Evolutionary conservation across 2,888 invertebrate genomes (phyloP), one percentile per base, ranked within the genome.

Genomic region (Acleris cristana): DNA sequence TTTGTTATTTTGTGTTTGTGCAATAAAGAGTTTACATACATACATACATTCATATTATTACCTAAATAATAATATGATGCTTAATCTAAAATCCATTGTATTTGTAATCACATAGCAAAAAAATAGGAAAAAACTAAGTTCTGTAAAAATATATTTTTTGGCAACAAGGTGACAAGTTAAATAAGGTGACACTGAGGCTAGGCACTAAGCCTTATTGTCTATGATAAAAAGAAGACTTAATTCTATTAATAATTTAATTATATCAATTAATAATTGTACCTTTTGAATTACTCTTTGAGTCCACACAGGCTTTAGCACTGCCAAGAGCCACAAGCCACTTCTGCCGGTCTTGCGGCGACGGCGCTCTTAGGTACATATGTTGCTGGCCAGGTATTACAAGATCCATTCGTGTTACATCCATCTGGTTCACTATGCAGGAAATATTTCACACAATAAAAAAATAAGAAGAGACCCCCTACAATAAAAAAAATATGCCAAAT

Each of bases 261-360:
- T 56, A 44, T 21, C 4, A 4, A 3, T n/a, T n/a, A 21, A 30
- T 7, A 53, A 12, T 57, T n/a, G 2, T 54, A 63, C 70, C 51
- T 71, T 72, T 44, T 51, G 59, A 48, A 26, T 89, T 89, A 40
- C 69, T 71, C 73, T 87, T 85, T 3, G 86, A 87, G 72, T 90
- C 90, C n/a, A 95, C 91, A 79, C 95, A 95, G 51, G 96, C 96
- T 88, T 97, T 97, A 52, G 96, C 95, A 87, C 95, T 96, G 18
- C 97, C 97, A 59, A 97, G 87, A 45, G 96, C 96, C 21, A 97
- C 96, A 26, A 97, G 91, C 97, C 97, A 97, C 76, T 95, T 95
- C 80, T 97, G 97, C 59, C 97, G 86, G 78, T 97, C 96, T 79
- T 96, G 96, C 26, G 96, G 95, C 18, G 96, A 95, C 6, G 96